These are phyloP conservation scores for Cololabis saira DNA, from an alignment of 2,113 vertebrate genomes.

Conservation along the genomic window DNA sequence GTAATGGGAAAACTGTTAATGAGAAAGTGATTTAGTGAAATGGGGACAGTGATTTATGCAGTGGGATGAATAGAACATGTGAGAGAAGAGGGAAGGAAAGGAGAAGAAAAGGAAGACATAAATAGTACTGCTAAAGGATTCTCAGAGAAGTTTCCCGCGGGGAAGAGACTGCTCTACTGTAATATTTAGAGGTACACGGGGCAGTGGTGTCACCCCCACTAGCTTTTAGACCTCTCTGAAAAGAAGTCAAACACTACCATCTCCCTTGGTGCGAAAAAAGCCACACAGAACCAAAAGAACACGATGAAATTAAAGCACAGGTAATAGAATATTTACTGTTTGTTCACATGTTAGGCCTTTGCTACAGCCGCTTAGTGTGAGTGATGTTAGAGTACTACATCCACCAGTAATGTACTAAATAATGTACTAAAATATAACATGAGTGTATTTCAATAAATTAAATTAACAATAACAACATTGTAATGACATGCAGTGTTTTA, in stretches of 20 bases:
- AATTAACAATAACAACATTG: no score
- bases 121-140: conserved; percentile 60
- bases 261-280: conserved; percentile 58
- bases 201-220: conserved; percentile 66
- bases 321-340: conserved; percentile 28
- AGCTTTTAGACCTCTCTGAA: conserved; percentile 78
- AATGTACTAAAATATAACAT: no score
- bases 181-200: conserved; percentile 77
- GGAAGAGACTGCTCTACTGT: conserved; percentile 56
- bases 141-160: conserved; percentile 52
- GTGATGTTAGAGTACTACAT: no score
- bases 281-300: conserved; percentile 43
- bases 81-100: conserved; percentile 11
- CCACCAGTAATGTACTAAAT: no score
- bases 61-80: conserved; percentile 20
- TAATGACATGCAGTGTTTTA: no score
- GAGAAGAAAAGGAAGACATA: conserved; percentile 45
- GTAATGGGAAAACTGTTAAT: neutral
- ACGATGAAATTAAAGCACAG: conserved; percentile 29
- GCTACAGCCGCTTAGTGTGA: neutral
- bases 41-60: conserved; percentile 17
- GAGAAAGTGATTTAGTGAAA: neutral
- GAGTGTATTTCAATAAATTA: no score
- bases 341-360: conserved; percentile 2
- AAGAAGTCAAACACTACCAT: conserved; percentile 69